These are phyloP conservation scores for Nineta flava DNA, from an alignment of 2,888 invertebrate species.

Conservation along the genomic window DNA sequence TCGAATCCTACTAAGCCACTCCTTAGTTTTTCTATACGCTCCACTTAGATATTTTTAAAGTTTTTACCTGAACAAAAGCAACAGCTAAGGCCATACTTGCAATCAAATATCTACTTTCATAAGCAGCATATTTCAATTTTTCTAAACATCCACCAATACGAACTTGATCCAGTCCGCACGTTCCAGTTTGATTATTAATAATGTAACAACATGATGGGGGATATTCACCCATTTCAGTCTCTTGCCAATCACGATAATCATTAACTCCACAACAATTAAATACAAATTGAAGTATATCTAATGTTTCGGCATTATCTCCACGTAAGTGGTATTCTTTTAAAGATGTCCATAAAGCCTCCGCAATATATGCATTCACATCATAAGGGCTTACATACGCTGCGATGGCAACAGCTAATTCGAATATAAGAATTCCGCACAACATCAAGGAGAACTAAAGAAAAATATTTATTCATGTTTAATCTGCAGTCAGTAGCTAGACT, in stretches of 20 bases:
- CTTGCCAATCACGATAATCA: neutral
- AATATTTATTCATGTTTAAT: neutral
- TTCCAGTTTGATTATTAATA: neutral
- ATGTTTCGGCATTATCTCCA: slow-evolving; percentile 27
- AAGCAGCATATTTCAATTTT: slow-evolving; percentile 41
- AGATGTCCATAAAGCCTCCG: slow-evolving; percentile 30
- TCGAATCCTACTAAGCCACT: no score
- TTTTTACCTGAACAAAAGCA: slow-evolving; percentile 59
- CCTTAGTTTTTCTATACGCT: no score
- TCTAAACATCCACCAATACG: slow-evolving; percentile 38
- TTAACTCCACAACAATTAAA: slow-evolving; percentile 2
- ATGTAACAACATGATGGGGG: neutral
- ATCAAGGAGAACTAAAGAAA: slow-evolving; percentile 35
- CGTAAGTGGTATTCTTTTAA: slow-evolving; percentile 28
- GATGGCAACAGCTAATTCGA: slow-evolving; percentile 43
- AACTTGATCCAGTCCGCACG: neutral
- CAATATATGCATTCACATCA: slow-evolving; percentile 24
- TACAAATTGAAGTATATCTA: slow-evolving; percentile 40
- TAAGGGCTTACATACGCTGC: slow-evolving; percentile 35
- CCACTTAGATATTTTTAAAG: no score
- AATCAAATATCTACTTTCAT: slow-evolving; percentile 52
- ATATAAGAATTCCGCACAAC: slow-evolving; percentile 35
- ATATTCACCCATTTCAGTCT: no score
- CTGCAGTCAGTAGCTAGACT: no score
- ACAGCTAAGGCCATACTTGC: slow-evolving; percentile 66